Conservation (phyloP, 2,888 invertebrate genomes). For the Colostygia pectinataria region DNA sequence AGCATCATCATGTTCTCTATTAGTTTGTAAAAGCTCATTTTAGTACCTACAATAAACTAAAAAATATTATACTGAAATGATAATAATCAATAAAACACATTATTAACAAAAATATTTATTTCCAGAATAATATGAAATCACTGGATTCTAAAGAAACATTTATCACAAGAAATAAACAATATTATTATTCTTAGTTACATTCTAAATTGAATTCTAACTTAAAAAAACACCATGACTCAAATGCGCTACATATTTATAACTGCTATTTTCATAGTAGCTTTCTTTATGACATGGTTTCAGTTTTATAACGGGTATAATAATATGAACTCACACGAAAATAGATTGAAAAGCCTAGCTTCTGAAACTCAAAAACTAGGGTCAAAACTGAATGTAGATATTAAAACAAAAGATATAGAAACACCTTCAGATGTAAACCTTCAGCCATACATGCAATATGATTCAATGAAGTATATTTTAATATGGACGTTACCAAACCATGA, state of each 20-base stretch:
- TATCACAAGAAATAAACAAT: no score
- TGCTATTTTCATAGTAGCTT: background rate
- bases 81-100: no score
- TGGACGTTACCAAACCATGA: constrained; percentile 43
- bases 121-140: no score
- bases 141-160: no score
- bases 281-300: constrained; percentile 10
- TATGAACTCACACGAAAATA: background rate
- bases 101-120: no score
- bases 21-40: no score
- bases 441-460: background rate
- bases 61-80: no score
- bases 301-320: no score
- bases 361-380: constrained; percentile 8
- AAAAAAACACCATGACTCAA: background rate
- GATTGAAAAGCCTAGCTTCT: background rate
- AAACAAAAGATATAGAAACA: constrained; percentile 7
- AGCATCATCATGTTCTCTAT: no score
- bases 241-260: constrained; percentile 3
- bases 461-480: constrained; percentile 37
- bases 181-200: no score
- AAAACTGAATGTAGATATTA: constrained; percentile 6
- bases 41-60: no score
- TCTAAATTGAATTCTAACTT: no score
- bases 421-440: background rate